Conservation (phyloP, 2,888 invertebrate species). For the Cosmia pyralina region DNA sequence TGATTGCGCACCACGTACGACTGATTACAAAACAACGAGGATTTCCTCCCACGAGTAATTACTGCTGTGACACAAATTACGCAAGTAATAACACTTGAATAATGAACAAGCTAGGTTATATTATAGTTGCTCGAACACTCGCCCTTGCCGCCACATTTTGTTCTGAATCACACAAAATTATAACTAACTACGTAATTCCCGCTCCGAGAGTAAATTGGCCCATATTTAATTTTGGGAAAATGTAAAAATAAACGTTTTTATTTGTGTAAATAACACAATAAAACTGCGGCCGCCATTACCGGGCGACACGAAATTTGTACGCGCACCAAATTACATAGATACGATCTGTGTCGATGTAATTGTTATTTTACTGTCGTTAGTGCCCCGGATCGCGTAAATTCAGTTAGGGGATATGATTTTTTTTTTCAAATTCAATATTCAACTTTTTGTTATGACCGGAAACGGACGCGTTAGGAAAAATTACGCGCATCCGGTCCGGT, state of each 20-base stretch:
- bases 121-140: constrained; percentile 26
- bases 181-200: constrained; percentile 83
- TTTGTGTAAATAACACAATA: constrained; percentile 91
- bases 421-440: constrained; percentile 85
- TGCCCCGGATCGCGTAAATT: constrained; percentile 87
- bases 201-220: constrained; percentile 82
- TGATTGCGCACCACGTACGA: constrained; percentile 79
- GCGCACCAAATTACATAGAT: constrained; percentile 87
- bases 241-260: constrained; percentile 90
- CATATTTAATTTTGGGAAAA: constrained; percentile 90
- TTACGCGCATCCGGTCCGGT: constrained; percentile 84
- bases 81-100: constrained; percentile 82
- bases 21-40: constrained; percentile 85
- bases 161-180: constrained; percentile 80
- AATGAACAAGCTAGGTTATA: constrained; percentile 69
- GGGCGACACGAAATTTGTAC: constrained; percentile 82
- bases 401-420: constrained; percentile 87
- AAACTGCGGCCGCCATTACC: constrained; percentile 85
- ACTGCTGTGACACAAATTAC: constrained; percentile 83
- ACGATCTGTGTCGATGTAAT: constrained; percentile 88
- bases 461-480: constrained; percentile 88
- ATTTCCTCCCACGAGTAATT: constrained; percentile 86
- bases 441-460: constrained; percentile 81
- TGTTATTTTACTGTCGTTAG: constrained; percentile 89
- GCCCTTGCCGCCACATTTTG: constrained; percentile 56